Evolutionary conservation across 2,888 invertebrate genomes (phyloP), one percentile per base, ranked within the genome.

Genomic region (Protophormia terraenovae): DNA sequence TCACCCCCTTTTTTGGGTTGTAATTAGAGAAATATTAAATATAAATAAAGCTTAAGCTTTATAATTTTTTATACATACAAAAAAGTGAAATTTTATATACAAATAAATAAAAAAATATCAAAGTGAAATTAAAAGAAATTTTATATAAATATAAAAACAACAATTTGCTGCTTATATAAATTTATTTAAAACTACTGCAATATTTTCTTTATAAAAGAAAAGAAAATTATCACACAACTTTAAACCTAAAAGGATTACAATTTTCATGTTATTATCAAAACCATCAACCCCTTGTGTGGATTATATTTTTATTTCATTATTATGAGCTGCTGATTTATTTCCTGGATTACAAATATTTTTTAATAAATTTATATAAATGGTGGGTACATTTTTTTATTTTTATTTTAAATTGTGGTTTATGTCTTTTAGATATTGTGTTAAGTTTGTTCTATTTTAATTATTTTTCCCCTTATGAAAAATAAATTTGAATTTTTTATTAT

Each of bases 121-220:
- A 81, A 53, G 76, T 62, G 76, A 82, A 82, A 76, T 82, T 64
- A 47, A 71, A 69, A 47, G 45, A 73, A 78, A 78, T 71, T 78
- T 77, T 78, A 60, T 47, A 24, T 66, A 47, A 16, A 41, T n/a
- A 16, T 14, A 50, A 10, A 50, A 50, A 50, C 12, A 72, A 32
- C 16, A 19, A 45, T n/a, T 69, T 53, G 35, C 12, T 67, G 45
- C n/a, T n/a, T n/a, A n/a, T n/a, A 55, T 24, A 38, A 27, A 45
- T 50, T 47, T 78, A 32, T 41, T 53, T 53, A 8, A 55, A 76
- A 38, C 29, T 45, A 22, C 6, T 27, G 38, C 32, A 67, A 58
- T 35, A 12, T 19, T 14, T 35, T 27, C 19, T 50, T 10, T 8
- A 1, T 58, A n/a, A 45, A 47, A 35, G 16, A 2, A 27, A 71